Evolutionary conservation across 1,140 invertebrate species (phyloP), one percentile per base, ranked within the genome.

Genomic region (Drosophila oshimai): DNA sequence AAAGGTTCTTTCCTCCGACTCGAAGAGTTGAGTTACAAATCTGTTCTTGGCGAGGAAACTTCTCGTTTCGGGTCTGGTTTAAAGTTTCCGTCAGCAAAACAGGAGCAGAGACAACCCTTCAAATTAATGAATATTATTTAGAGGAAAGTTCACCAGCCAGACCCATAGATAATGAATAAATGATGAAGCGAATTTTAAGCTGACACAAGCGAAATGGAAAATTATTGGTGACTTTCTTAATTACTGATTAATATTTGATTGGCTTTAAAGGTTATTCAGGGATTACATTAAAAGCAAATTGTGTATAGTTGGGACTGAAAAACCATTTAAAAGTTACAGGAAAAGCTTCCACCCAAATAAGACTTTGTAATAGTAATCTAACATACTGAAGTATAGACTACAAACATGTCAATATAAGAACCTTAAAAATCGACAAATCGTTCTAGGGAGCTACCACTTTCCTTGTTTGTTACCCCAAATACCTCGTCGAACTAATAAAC

Each of bases 111-210:
- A 36, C 26, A 39, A 39, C 49, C 64, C 22, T 29, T 65, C 20
- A 22, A 50, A 72, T 77, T 58, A 77, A 73, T 68, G 65, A 72
- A 76, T 24, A 36, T 37, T 39, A 13, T 36, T 46, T 50, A 18
- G 42, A 6, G 17, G 12, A 37, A 41, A 55, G 55, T 69, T 76
- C 44, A 62, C 29, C 36, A 28, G 60, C 10, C 33, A 7, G 22
- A 2, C 0, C 17, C 17, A 10, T 20, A 22, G 36, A 45, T 46
- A 65, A 53, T 71, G 67, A 55, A 67, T 77, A 77, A 72, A 47
- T 57, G 50, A 77, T 74, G n/a, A 51, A 37, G 49, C 31, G 29
- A 49, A 29, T 55, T 45, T 31, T 33, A 45, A 26, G 37, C 18
- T 33, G 44, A 47, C 53, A 24, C 46, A 55, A 55, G 47, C 20